These are phyloP conservation scores for Drosophila neotestacea DNA, from an alignment of 2,888 invertebrate species.

Conservation along the genomic window DNA sequence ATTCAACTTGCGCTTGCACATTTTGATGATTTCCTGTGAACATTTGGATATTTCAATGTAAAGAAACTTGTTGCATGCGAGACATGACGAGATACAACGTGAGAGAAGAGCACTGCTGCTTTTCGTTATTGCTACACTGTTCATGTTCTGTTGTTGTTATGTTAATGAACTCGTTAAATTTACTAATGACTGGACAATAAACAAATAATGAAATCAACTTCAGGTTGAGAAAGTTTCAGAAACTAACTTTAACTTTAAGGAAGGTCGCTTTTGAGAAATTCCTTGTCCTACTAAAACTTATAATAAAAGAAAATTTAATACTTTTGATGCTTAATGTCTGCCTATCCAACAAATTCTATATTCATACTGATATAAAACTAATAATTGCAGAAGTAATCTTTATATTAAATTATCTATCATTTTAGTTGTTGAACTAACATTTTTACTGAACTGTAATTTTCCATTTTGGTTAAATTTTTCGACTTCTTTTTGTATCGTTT, in stretches of 20 bases:
- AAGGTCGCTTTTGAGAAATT: background rate
- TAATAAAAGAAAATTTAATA: no score
- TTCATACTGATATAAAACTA: no score
- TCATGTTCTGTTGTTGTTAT: conserved; percentile 42
- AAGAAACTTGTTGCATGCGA: conserved; percentile 82
- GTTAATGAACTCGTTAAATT: conserved; percentile 39
- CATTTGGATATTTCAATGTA: conserved; percentile 77
- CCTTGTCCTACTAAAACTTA: no score
- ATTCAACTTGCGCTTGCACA: conserved; percentile 63
- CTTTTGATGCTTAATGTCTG: no score
- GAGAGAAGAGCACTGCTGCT: background rate
- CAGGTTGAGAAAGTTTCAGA: conserved; percentile 10
- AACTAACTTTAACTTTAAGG: background rate
- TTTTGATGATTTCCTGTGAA: conserved; percentile 82
- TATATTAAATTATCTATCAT: no score
- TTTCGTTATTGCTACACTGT: conserved; percentile 22
- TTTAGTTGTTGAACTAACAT: no score
- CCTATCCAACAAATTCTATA: no score
- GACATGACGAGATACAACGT: conserved; percentile 13
- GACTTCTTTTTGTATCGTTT: no score
- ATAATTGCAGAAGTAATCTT: no score
- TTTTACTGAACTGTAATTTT: no score
- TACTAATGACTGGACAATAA: conserved; percentile 32
- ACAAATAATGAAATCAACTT: background rate
- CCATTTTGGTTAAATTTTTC: no score